Percentiles rank a stretch among this genome's conserved stretches.
phyloP scores from a whole-genome alignment of 1,140 invertebrate species.

The Lasaia peninsularis region DNA sequence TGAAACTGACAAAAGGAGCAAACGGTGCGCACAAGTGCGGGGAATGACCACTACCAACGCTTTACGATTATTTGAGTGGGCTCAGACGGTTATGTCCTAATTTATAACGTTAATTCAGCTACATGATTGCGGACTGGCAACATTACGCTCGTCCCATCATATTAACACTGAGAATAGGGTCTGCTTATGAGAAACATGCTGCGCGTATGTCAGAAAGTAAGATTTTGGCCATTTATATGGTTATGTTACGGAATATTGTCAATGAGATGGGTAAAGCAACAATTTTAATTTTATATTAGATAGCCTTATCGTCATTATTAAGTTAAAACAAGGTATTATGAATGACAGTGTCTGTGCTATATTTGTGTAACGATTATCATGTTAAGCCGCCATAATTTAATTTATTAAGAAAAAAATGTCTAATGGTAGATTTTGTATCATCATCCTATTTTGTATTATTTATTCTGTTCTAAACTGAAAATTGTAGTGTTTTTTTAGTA shows the following conservation, averaged over 20 bases:
- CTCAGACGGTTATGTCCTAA: slow-evolving; percentile 63
- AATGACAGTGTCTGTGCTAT: too few relatives aligned
- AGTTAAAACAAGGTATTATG: too few relatives aligned
- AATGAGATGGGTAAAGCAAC: too few relatives aligned
- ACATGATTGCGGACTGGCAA: slow-evolving; percentile 44
- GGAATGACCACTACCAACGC: slow-evolving; percentile 51
- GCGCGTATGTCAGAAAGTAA: not conserved
- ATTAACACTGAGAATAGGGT: slow-evolving; percentile 35
- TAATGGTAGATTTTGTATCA: too few relatives aligned
- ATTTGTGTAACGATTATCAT: too few relatives aligned
- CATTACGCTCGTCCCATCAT: slow-evolving; percentile 29
- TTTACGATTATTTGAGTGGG: slow-evolving; percentile 71
- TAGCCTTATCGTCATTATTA: too few relatives aligned
- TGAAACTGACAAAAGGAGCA: slow-evolving; percentile 45
- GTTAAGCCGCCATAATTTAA: too few relatives aligned
- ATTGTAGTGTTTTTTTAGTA: too few relatives aligned
- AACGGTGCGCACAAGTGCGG: slow-evolving; percentile 51
- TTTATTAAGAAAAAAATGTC: too few relatives aligned
- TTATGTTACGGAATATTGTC: not conserved
- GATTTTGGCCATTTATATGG: not conserved
- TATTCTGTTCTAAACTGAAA: too few relatives aligned
- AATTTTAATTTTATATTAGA: too few relatives aligned
- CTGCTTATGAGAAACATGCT: slow-evolving; percentile 9
- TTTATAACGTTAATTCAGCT: slow-evolving; percentile 70
- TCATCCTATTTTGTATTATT: too few relatives aligned